Percentiles rank a stretch among this genome's conserved stretches.
phyloP scores from a whole-genome alignment of 2,888 invertebrate species.

The Hyposoter dolosus region DNA sequence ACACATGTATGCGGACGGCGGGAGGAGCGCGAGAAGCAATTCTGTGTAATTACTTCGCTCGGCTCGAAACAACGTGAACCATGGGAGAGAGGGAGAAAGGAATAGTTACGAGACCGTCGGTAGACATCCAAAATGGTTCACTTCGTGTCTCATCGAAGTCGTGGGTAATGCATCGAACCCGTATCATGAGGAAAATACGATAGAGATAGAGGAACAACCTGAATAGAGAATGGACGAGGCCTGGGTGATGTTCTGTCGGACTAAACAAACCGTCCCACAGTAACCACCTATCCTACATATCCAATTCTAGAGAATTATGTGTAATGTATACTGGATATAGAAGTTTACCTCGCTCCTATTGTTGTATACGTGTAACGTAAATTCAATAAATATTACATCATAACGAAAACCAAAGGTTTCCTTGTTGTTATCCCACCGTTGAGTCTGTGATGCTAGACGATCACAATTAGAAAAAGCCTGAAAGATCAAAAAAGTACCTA shows the following conservation, averaged over 20 bases:
- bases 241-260: slow-evolving; percentile 57
- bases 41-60: slow-evolving; percentile 51
- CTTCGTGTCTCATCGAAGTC: slow-evolving; percentile 52
- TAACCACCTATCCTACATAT: slow-evolving; percentile 27
- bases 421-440: not conserved
- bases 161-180: slow-evolving; percentile 20
- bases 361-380: slow-evolving; percentile 36
- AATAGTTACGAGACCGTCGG: slow-evolving; percentile 40
- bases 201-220: slow-evolving; percentile 44
- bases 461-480: not conserved
- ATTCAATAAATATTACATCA: slow-evolving; percentile 56
- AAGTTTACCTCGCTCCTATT: slow-evolving; percentile 73
- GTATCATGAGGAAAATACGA: slow-evolving; percentile 42
- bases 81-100: slow-evolving; percentile 5
- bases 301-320: slow-evolving; percentile 73
- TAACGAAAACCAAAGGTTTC: slow-evolving; percentile 38
- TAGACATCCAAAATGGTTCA: slow-evolving; percentile 66
- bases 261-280: slow-evolving; percentile 27
- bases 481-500: not conserved
- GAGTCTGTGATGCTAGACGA: not conserved
- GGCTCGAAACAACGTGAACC: slow-evolving; percentile 19
- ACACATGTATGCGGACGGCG: slow-evolving; percentile 43
- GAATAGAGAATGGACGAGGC: slow-evolving; percentile 53
- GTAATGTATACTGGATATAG: slow-evolving; percentile 74
- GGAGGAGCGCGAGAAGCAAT: slow-evolving; percentile 31